Evolutionary conservation across 2,888 invertebrate species (phyloP).

Genomic region (Caenorhabditis macrosperma): DNA sequence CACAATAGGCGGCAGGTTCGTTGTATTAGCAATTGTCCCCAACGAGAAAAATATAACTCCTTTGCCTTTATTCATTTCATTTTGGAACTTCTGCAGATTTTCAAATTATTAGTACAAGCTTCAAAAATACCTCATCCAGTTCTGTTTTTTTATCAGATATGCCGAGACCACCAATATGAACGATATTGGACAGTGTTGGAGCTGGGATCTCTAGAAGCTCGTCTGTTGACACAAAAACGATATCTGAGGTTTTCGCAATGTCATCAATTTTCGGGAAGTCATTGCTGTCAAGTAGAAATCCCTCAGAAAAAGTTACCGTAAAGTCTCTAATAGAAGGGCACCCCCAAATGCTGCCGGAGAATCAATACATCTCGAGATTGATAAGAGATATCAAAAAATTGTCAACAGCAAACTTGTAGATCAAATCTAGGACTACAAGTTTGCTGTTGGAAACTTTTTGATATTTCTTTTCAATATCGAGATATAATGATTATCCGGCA

Average conservation of each 20-base stretch:
- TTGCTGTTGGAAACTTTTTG: too few species aligned
- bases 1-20: conserved; percentile 58
- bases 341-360: too few species aligned
- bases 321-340: too few species aligned
- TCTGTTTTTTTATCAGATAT: background rate
- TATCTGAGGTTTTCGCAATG: conserved; percentile 64
- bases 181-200: conserved; percentile 66
- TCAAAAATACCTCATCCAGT: conserved; percentile 38
- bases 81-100: conserved; percentile 55
- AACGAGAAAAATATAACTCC: conserved; percentile 69
- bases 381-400: too few species aligned
- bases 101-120: background rate
- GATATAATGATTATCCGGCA: too few species aligned
- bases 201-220: conserved; percentile 70
- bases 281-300: conserved; percentile 39
- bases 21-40: conserved; percentile 69
- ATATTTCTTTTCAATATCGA: too few species aligned
- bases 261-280: conserved; percentile 64
- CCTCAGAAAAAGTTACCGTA: background rate
- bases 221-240: conserved; percentile 70
- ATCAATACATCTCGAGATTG: too few species aligned
- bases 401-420: too few species aligned
- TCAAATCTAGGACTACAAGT: too few species aligned
- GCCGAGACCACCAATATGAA: conserved; percentile 70
- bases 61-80: conserved; percentile 59